Base-by-base conservation (phyloP, 2,113 vertebrate species). In the Callithrix jacchus region DNA sequence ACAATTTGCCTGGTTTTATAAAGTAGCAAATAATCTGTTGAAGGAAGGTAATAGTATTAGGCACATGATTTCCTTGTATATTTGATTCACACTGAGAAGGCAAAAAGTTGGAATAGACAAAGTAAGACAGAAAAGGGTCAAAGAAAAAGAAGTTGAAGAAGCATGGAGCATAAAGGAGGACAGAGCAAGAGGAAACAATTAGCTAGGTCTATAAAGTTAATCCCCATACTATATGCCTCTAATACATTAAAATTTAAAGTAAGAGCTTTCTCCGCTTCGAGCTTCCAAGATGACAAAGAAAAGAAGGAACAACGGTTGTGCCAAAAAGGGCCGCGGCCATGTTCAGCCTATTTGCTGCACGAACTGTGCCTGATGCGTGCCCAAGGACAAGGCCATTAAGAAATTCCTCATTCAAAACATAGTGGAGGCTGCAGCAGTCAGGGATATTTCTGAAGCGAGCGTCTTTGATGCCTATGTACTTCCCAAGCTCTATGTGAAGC, bases 211-310 rank as follows among this genome's bases (percentile, higher is more conserved):
- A 40, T 90, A 87, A 70, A 87, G 89, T 21, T 88, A 42, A 81
- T 81, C 23, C 52, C 42, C 23, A n/a, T 73, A 49, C 35, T 68
- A 52, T 71, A 68, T 92, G 66, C 12, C 27, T 90, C 58, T 90
- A 54, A 80, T 61, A 96, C 47, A 68, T 71, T 92, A 80, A 81
- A 92, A 71, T 83, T 87, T 92, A 84, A 95, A 91, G 71, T 49
- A 90, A 76, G 6, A 45, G 42, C 42, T 42, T 42, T 42, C 42
- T 42, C 42, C 42, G 42, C 42, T 42, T 42, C 42, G 42, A 42
- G 42, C 42, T 42, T 42, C 42, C 42, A 42, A 42, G 42, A 42
- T 42, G 42, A 42, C 42, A 42, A 42, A 42, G 42, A 6, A 42
- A 42, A 4, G 42, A 42, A 42, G 42, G 42, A 42, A 42, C 42